Conservation (phyloP, 2,797 vertebrate genomes). For the Meriones psammophilus region DNA sequence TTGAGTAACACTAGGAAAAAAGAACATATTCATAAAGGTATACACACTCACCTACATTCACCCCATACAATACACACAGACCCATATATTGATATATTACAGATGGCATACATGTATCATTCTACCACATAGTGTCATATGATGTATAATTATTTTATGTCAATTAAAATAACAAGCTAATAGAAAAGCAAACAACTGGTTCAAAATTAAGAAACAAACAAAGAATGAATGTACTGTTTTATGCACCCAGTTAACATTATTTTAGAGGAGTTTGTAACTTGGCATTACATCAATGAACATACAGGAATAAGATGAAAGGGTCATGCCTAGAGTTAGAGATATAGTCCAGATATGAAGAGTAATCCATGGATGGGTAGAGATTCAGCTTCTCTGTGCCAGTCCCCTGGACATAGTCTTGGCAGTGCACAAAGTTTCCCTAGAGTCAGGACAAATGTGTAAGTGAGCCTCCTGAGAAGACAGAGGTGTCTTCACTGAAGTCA, state of each 20-base stretch:
- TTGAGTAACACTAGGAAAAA: not conserved
- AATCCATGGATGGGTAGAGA: not conserved
- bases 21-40: not conserved
- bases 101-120: not conserved
- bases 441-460: not conserved
- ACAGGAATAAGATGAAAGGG: not conserved
- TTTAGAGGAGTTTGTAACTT: not conserved
- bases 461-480: not conserved
- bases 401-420: constrained; percentile 37
- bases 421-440: not conserved
- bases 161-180: not conserved
- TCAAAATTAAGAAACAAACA: not conserved
- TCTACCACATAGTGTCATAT: not conserved
- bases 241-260: not conserved
- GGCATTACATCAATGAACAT: not conserved
- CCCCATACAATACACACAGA: not conserved
- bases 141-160: not conserved
- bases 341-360: not conserved
- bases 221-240: not conserved
- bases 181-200: not conserved
- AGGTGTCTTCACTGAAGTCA: not conserved
- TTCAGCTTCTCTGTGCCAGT: not conserved
- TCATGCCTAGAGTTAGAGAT: not conserved
- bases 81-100: not conserved
- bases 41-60: not conserved